A percentile compares a stretch with the other conserved stretches of the same genome.
These are phyloP conservation scores for Schizaphis graminum DNA, from an alignment of 2,888 invertebrate genomes.

Conservation along the genomic window DNA sequence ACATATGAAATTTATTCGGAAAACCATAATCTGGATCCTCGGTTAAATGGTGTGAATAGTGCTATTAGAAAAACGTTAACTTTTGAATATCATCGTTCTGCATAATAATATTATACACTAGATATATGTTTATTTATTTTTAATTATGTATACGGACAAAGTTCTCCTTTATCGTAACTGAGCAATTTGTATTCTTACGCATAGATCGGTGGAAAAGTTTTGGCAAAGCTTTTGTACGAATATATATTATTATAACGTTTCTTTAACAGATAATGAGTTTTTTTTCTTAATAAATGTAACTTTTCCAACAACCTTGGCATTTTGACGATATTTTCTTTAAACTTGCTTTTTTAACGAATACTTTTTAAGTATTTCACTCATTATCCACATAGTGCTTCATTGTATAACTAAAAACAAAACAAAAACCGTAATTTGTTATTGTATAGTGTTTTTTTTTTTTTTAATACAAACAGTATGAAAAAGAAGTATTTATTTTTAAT, in stretches of 20 bases:
- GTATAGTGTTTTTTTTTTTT: background rate
- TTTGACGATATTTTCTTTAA: background rate
- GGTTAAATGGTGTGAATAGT: conserved; percentile 53
- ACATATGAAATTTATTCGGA: background rate
- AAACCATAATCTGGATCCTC: conserved; percentile 39
- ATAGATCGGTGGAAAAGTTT: conserved; percentile 41
- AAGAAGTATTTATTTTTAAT: background rate
- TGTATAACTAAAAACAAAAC: background rate
- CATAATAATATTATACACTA: background rate
- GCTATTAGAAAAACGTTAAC: conserved; percentile 28
- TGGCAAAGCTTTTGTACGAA: conserved; percentile 21
- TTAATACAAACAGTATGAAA: no score
- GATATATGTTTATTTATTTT: conserved; percentile 14
- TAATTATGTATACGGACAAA: conserved; percentile 42
- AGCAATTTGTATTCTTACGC: conserved; percentile 37
- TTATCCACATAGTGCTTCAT: background rate
- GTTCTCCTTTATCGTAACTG: background rate
- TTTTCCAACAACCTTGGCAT: conserved; percentile 27
- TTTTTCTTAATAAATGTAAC: background rate
- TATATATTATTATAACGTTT: background rate
- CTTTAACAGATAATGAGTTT: conserved; percentile 13
- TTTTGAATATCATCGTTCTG: conserved; percentile 27
- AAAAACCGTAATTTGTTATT: background rate
- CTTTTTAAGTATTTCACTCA: background rate
- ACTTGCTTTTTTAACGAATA: background rate